A percentile compares a stretch with the other conserved stretches of the same genome.
phyloP scores from a whole-genome alignment of 2,113 vertebrate species.

The Lepus americanus region DNA sequence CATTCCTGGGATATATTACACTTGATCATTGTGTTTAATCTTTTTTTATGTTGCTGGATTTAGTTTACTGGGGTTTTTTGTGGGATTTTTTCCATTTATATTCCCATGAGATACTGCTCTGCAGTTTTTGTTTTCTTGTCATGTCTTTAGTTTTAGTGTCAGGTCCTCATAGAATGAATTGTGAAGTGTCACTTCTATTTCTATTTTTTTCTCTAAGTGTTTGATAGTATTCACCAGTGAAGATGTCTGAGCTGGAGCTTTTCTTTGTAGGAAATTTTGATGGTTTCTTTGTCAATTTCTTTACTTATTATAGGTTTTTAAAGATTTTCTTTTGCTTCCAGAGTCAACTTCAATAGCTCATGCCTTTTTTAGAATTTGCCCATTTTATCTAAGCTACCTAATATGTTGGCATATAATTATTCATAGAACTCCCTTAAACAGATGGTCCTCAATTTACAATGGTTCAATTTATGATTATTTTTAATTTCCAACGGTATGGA shows the following conservation, averaged over 20 bases:
- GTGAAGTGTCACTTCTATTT: not conserved
- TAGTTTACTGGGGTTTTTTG: not conserved
- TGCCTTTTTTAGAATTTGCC: not conserved
- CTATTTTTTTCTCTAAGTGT: slow-evolving; percentile 4
- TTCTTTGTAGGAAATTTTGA: not conserved
- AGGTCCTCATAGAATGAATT: not conserved
- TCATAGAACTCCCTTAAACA: not conserved
- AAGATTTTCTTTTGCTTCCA: slow-evolving; percentile 4
- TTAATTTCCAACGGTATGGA: not conserved
- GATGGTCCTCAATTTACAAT: not conserved
- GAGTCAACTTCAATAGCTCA: slow-evolving; percentile 4
- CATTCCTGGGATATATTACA: not conserved
- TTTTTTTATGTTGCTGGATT: not conserved
- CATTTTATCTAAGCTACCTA: slow-evolving; percentile 5
- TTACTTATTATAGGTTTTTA: not conserved
- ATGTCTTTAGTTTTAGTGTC: slow-evolving; percentile 15
- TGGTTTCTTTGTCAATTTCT: not conserved
- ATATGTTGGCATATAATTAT: not conserved
- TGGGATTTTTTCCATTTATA: not conserved
- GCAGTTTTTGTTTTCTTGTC: not conserved
- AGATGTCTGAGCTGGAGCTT: not conserved
- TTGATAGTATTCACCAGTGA: not conserved
- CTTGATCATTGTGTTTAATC: not conserved
- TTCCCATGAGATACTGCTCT: not conserved
- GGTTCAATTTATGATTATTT: not conserved